Evolutionary conservation across 2,797 vertebrate species (phyloP), one percentile per base, ranked within the genome.

Genomic region (Podarcis siculus): DNA sequence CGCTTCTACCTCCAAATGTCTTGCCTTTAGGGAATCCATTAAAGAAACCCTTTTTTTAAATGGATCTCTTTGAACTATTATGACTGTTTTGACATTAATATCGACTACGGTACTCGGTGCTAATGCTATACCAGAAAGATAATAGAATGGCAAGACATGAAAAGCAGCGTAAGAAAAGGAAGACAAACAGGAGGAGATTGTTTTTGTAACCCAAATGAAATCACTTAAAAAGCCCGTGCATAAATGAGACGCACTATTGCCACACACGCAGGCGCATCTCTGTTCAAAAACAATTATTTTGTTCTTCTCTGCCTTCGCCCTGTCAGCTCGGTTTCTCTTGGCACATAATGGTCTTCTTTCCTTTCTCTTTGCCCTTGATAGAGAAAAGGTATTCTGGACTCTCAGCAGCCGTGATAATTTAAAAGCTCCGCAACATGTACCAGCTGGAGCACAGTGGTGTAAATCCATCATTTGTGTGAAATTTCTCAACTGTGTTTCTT

Each of bases 1-100:
- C 17, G 55, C 67, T 58, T 30, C 72, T 64, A 3, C 32, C 12
- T 69, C 35, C 58, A 69, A 91, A 75, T 9, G 23, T 64, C 58
- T 72, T 9, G 61, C 30, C 85, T 85, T 82, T 55, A 64, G 89
- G 85, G 67, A 89, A 90, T 69, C 89, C 75, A 79, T 89, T 87
- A 87, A 89, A 87, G 87, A 82, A 69, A 27, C 58, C 82, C 79
- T n/a, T 66, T 42, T 69, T 76, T 19, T 5, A 64, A 73, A 85
- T 64, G 27, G 77, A 79, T 79, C 42, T 30, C 85, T 89, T 85
- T 87, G 73, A 92, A 87, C 79, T 49, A 15, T 79, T 79, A 25
- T 69, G 61, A 25, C 19, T 42, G 4, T 13, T 85, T 80, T 78
- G 86, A 84, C 71, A 71, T 79, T 85, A 83, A 67, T 87, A 89